These are phyloP conservation scores for Melanchra persicariae DNA, from an alignment of 2,888 invertebrate species.

Conservation along the genomic window DNA sequence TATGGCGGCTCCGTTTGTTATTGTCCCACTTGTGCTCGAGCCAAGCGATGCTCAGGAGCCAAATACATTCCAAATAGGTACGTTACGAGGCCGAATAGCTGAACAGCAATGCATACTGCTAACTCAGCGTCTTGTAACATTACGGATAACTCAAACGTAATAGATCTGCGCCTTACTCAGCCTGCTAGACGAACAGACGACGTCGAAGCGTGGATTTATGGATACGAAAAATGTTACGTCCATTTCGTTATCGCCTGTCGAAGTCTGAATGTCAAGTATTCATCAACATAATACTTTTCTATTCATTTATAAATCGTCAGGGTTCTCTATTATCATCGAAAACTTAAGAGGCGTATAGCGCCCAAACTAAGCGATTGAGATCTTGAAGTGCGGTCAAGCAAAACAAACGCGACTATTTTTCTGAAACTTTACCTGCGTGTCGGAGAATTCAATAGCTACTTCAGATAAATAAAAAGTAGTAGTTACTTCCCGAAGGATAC, in stretches of 20 bases:
- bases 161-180: slow-evolving; percentile 40
- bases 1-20: slow-evolving; percentile 78
- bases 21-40: slow-evolving; percentile 82
- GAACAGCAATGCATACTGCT: slow-evolving; percentile 54
- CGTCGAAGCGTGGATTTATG: slow-evolving; percentile 21
- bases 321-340: slow-evolving; percentile 11
- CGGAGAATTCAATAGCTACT: slow-evolving; percentile 63
- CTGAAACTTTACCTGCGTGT: slow-evolving; percentile 48
- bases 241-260: slow-evolving; percentile 5
- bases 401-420: slow-evolving; percentile 49
- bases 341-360: not conserved
- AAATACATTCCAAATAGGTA: slow-evolving; percentile 65
- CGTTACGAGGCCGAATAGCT: slow-evolving; percentile 53
- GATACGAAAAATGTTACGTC: slow-evolving; percentile 28
- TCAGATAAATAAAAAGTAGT: slow-evolving; percentile 65
- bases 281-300: slow-evolving; percentile 25
- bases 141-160: slow-evolving; percentile 59
- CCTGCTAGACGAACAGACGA: slow-evolving; percentile 26
- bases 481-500: slow-evolving; percentile 59
- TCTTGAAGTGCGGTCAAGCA: slow-evolving; percentile 35
- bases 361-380: not conserved
- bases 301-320: not conserved
- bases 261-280: slow-evolving; percentile 24
- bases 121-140: slow-evolving; percentile 55
- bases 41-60: slow-evolving; percentile 75